Evolutionary conservation across 2,888 invertebrate species (phyloP), one percentile per base, ranked within the genome.

Genomic region (Synergus gifuensis): DNA sequence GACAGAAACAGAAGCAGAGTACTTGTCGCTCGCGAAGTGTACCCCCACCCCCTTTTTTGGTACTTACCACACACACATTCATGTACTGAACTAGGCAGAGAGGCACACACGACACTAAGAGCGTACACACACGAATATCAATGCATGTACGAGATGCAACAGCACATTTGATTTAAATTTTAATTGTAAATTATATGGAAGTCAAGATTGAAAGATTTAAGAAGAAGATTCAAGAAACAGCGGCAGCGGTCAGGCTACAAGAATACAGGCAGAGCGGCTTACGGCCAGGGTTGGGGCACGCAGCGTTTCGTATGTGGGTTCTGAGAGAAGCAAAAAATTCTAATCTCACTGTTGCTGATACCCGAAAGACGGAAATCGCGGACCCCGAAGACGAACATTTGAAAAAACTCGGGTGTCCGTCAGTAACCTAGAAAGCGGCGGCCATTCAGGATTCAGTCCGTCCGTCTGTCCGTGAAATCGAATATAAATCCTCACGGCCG

Each of bases 401-500:
- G 85, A 76, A 79, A 76, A 40, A 76, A 76, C 76, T 58, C n/a
- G 54, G 42, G 66, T 87, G 87, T 88, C 87, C 89, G 90, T 88
- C 89, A 88, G 89, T 90, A 90, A 90, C 90, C 90, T 90, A 90
- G 89, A 90, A 90, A 90, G 89, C 83, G 88, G 90, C 90, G 87
- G 90, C 90, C 90, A 90, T 90, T 89, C 90, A 88, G 88, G 83
- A 86, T 85, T 14, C 60, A 49, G 49, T 77, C 63, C 46, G 77
- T 77, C 63, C 64, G 77, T 36, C 63, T 77, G 77, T 77, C 77
- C 64, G 77, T 64, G 77, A 77, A 77, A 77, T 63, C 77, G 63
- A 64, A 69, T 60, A 49, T 58, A 73, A 73, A 78, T 63, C 63
- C 42, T 44, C 64, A 18, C 40, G 40, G 66, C 49, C 58, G 67